Conservation (phyloP, 2,797 vertebrate species). For the Novumbra hubbsi region DNA sequence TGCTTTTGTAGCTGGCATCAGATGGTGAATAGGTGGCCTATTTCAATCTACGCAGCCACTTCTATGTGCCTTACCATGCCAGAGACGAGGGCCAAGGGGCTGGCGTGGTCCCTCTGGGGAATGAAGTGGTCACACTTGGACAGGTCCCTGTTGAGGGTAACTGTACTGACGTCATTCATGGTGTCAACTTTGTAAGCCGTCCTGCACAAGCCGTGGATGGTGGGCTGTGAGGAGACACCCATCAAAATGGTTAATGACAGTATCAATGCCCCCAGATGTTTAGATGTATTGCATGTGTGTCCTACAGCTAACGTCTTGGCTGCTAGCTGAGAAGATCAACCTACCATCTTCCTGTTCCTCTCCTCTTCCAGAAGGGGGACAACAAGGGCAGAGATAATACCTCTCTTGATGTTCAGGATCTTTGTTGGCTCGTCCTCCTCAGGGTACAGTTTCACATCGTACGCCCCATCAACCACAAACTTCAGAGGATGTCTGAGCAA, state of each 20-base stretch:
- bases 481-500: slow-evolving; percentile 70
- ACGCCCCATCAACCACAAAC: slow-evolving; percentile 71
- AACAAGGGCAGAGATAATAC: slow-evolving; percentile 87
- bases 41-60: not conserved
- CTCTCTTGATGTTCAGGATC: slow-evolving; percentile 93
- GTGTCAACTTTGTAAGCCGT: slow-evolving; percentile 74
- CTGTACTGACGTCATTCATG: slow-evolving; percentile 76
- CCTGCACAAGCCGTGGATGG: slow-evolving; percentile 87
- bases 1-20: not conserved
- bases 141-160: slow-evolving; percentile 83
- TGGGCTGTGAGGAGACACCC: slow-evolving; percentile 74
- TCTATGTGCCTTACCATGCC: slow-evolving; percentile 76
- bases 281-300: too few relatives aligned
- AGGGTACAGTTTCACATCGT: slow-evolving; percentile 83
- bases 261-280: not conserved
- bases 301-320: not conserved
- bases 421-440: slow-evolving; percentile 82
- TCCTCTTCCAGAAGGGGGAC: slow-evolving; percentile 79
- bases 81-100: slow-evolving; percentile 87
- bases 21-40: not conserved
- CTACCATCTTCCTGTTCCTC: slow-evolving; percentile 68
- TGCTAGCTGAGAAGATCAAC: slow-evolving; percentile 7
- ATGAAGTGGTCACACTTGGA: slow-evolving; percentile 83
- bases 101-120: slow-evolving; percentile 80
- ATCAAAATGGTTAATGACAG: not conserved